These are phyloP conservation scores for Argyrosomus regius DNA, from an alignment of 2,797 vertebrate genomes.

Conservation along the genomic window DNA sequence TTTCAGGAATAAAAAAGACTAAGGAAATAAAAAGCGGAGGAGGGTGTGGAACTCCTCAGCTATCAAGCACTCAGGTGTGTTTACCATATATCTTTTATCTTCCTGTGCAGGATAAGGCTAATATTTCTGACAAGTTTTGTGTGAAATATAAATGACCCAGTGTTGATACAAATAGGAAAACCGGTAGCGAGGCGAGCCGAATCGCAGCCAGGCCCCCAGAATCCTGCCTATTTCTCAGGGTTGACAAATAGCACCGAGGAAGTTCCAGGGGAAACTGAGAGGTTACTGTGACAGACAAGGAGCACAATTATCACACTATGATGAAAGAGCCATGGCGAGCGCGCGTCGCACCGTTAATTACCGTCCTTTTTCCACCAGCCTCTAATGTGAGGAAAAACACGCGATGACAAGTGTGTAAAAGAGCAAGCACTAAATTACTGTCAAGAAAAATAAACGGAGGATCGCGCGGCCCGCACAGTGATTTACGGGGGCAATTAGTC, in stretches of 20 bases:
- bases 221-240: constrained; percentile 82
- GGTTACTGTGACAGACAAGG: constrained; percentile 98
- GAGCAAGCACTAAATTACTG: constrained; percentile 99
- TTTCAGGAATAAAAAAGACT: constrained; percentile 57
- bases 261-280: constrained; percentile 89
- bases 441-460: constrained; percentile 99
- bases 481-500: constrained; percentile 99
- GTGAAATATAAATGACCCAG: constrained; percentile 91
- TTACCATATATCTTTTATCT: constrained; percentile 87
- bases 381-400: constrained; percentile 99
- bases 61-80: constrained; percentile 82
- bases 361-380: constrained; percentile 98
- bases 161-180: constrained; percentile 89
- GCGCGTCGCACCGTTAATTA: constrained; percentile 97
- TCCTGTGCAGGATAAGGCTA: constrained; percentile 86
- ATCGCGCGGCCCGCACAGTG: constrained; percentile 89
- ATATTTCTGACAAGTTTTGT: constrained; percentile 89
- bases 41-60: constrained; percentile 57
- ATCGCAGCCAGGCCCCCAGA: constrained; percentile 75
- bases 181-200: constrained; percentile 77
- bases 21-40: constrained; percentile 54
- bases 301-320: constrained; percentile 99
- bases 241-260: constrained; percentile 93
- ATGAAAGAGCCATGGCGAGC: constrained; percentile 96
- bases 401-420: constrained; percentile 99